These are phyloP conservation scores for Rhombomys opimus DNA, from an alignment of 2,113 vertebrate genomes.

Conservation along the genomic window DNA sequence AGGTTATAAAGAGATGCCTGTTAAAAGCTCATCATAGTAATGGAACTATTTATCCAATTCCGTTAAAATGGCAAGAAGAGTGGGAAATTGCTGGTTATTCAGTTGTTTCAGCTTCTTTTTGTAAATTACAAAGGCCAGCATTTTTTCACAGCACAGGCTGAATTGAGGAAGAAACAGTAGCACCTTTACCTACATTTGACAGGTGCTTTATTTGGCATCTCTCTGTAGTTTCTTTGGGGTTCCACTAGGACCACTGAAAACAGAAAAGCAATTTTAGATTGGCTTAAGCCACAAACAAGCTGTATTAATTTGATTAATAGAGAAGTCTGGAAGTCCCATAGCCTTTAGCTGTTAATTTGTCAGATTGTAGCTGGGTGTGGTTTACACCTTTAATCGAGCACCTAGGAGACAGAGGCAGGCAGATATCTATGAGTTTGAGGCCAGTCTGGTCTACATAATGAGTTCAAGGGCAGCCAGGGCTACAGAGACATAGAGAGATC, in stretches of 20 bases:
- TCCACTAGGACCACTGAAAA: background rate
- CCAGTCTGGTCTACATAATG: background rate
- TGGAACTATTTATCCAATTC: background rate
- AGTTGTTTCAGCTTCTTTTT: background rate
- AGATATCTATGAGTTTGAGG: background rate
- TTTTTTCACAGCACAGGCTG: background rate
- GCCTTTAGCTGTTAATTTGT: background rate
- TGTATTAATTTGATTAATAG: background rate
- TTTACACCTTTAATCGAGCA: background rate
- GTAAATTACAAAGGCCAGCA: background rate
- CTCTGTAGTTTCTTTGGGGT: slow-evolving; percentile 1
- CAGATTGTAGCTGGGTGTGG: no score
- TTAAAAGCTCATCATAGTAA: slow-evolving; percentile 1
- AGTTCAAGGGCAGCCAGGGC: background rate
- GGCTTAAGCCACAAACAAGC: background rate
- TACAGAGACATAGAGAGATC: background rate
- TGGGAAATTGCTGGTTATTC: background rate
- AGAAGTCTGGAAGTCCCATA: background rate
- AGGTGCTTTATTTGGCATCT: background rate
- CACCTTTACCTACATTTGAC: background rate
- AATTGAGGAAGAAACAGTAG: background rate
- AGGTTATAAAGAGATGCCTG: slow-evolving; percentile 11
- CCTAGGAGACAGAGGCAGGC: background rate
- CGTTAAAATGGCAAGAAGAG: background rate
- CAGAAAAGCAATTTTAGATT: slow-evolving; percentile 12